Conservation (phyloP, 1,140 invertebrate species). For the Tribolium castaneum region DNA sequence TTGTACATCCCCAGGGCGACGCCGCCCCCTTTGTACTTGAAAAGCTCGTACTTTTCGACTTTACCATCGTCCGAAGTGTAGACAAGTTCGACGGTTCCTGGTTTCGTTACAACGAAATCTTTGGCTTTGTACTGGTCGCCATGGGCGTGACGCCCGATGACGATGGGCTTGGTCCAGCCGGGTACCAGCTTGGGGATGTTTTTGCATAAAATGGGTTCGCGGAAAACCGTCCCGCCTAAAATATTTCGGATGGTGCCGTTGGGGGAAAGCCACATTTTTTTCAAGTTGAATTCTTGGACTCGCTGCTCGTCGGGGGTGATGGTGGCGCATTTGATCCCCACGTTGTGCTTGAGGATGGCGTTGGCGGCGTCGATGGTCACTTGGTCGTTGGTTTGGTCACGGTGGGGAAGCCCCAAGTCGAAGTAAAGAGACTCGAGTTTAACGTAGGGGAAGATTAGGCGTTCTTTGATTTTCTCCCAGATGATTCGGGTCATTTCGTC, state of each 20-base stretch:
- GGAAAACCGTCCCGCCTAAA: slow-evolving; percentile 89
- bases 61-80: slow-evolving; percentile 73
- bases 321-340: slow-evolving; percentile 92
- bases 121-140: slow-evolving; percentile 93
- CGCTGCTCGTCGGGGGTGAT: slow-evolving; percentile 92
- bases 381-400: slow-evolving; percentile 89
- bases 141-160: slow-evolving; percentile 90
- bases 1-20: slow-evolving; percentile 91
- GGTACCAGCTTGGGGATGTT: slow-evolving; percentile 89
- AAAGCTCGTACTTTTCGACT: slow-evolving; percentile 71
- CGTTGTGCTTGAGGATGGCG: slow-evolving; percentile 90
- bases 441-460: slow-evolving; percentile 88
- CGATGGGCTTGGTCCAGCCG: slow-evolving; percentile 84
- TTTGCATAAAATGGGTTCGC: slow-evolving; percentile 90
- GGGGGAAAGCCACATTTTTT: slow-evolving; percentile 93
- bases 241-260: slow-evolving; percentile 94
- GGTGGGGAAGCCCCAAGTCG: slow-evolving; percentile 84
- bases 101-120: slow-evolving; percentile 80
- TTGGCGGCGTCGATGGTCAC: slow-evolving; percentile 88
- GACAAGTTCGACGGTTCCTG: slow-evolving; percentile 78
- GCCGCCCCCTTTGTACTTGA: slow-evolving; percentile 80
- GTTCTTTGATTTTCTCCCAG: slow-evolving; percentile 91
- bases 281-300: slow-evolving; percentile 92
- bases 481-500: slow-evolving; percentile 94
- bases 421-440: slow-evolving; percentile 87